Percentiles rank a stretch among this genome's conserved stretches.
Conservation (phyloP, 2,797 vertebrate species). For the Bradypus variegatus region DNA sequence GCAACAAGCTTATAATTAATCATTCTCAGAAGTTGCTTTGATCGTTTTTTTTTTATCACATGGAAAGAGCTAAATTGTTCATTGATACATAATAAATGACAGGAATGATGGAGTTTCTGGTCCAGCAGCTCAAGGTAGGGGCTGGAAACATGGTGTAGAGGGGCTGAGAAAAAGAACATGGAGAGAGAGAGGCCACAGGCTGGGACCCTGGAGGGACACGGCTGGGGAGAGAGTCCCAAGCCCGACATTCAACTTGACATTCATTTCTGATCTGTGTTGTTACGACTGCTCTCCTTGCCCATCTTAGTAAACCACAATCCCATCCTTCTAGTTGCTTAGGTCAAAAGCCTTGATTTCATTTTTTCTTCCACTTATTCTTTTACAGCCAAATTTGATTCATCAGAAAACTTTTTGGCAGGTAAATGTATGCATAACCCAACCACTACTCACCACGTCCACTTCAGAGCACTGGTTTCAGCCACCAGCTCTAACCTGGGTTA, state of each 20-base stretch:
- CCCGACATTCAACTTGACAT: neutral
- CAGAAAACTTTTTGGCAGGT: neutral
- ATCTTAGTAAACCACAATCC: neutral
- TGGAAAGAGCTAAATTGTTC: neutral
- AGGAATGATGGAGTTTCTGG: neutral
- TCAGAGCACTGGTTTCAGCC: neutral
- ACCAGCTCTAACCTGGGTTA: neutral
- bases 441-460: neutral
- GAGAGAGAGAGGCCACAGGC: neutral
- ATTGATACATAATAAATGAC: neutral
- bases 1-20: neutral
- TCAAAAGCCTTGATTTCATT: neutral
- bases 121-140: neutral
- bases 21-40: neutral
- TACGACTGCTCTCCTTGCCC: neutral
- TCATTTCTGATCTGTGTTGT: neutral
- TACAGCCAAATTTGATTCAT: neutral
- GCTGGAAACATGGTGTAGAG: neutral
- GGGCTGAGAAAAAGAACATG: neutral
- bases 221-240: neutral
- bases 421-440: neutral
- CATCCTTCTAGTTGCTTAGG: neutral
- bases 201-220: neutral
- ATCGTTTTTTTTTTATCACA: neutral
- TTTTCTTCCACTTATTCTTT: neutral